Evolutionary conservation across 2,888 invertebrate species (phyloP).

Genomic region (Drosophila testacea): DNA sequence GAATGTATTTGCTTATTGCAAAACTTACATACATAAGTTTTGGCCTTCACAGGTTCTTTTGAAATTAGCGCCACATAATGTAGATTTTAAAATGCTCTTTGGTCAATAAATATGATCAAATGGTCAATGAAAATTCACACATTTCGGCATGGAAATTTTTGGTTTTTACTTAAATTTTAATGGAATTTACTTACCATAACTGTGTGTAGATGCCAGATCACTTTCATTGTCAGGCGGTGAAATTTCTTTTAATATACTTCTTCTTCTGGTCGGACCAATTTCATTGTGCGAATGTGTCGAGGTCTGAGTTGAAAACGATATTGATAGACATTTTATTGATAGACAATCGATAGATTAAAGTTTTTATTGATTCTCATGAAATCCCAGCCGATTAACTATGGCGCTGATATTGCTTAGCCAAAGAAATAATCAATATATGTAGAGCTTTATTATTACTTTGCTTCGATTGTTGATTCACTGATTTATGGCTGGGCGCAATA

Average conservation of each 20-base stretch:
- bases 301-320: constrained; percentile 77
- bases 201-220: constrained; percentile 83
- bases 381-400: constrained; percentile 53
- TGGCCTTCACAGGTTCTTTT: constrained; percentile 49
- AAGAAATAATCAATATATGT: constrained; percentile 34
- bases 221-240: constrained; percentile 83
- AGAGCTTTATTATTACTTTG: constrained; percentile 6
- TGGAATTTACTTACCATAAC: constrained; percentile 79
- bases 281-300: constrained; percentile 87
- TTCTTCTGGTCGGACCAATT: constrained; percentile 89
- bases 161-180: background rate
- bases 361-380: constrained; percentile 20
- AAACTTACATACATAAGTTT: constrained; percentile 1
- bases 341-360: constrained; percentile 6
- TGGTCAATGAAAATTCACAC: background rate
- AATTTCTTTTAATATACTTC: constrained; percentile 89
- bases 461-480: constrained; percentile 29
- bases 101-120: constrained; percentile 30
- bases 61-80: constrained; percentile 30
- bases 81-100: constrained; percentile 2
- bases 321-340: constrained; percentile 5
- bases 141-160: constrained; percentile 15
- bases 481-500: constrained; percentile 38
- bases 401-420: constrained; percentile 14
- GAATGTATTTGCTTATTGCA: constrained; percentile 36